Evolutionary conservation across 2,113 vertebrate species (phyloP), one percentile per base, ranked within the genome.

Genomic region (Stigmatopora argus): DNA sequence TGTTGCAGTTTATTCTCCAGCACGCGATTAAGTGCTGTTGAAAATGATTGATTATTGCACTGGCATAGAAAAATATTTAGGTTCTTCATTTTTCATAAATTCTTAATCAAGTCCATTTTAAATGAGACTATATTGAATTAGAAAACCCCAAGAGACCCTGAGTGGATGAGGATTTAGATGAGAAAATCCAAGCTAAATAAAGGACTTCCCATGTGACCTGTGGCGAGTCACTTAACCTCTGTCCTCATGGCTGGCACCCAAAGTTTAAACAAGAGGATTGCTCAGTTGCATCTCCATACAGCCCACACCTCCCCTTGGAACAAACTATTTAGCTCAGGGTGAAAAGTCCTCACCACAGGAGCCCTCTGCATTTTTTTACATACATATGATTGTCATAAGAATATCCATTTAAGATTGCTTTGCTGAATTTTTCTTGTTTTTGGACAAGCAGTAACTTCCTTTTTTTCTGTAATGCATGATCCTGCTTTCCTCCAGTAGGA

Each of bases 211-310:
- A 69, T 85, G 80, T 90, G 90, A 90, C 87, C 86, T 56, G 65
- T 82, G 87, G 90, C 82, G 85, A 89, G 84, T 89, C 86, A 90
- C 88, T 92, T 92, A 91, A 92, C 89, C 90, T 73, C 86, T 87
- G 83, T 77, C 85, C 83, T 82, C 83, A 85, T 79, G 79, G 83
- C 62, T 68, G 70, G 77, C 77, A 78, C 80, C 81, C 85, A 78
- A 78, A 78, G 81, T 88, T 88, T 86, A 83, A 87, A 89, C 83
- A 86, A 82, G 82, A 81, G 79, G 87, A 83, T 77, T 82, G 78
- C 80, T 87, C 81, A 82, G 69, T 80, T 81, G 63, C 71, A 74
- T 80, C 80, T 74, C 72, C 71, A 82, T 76, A 76, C 79, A 78
- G 82, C 85, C 80, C 52, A 69, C 58, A 51, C 81, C 74, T 84